phyloP scores from a whole-genome alignment of 2,888 invertebrate genomes.

The Oxytorus armatus region DNA sequence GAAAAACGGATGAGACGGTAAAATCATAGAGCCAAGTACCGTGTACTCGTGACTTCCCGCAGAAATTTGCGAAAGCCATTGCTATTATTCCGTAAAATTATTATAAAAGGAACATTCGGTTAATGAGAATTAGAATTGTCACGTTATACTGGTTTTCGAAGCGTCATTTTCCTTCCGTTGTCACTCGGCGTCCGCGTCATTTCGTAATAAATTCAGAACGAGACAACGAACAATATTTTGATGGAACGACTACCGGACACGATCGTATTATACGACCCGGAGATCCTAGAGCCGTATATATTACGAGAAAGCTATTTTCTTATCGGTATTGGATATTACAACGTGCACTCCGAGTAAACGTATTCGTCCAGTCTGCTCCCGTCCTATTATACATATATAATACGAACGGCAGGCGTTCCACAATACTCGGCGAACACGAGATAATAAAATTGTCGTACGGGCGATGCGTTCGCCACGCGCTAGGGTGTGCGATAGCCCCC shows the following conservation, averaged over 20 bases:
- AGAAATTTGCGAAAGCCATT: too few species aligned
- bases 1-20: neutral
- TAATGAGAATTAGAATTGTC: too few species aligned
- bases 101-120: too few species aligned
- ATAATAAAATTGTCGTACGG: conserved; percentile 75
- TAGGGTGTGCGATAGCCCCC: conserved; percentile 19
- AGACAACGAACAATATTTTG: conserved; percentile 32
- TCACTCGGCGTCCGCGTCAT: too few species aligned
- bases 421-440: conserved; percentile 55
- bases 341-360: neutral
- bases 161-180: too few species aligned
- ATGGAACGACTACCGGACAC: conserved; percentile 8
- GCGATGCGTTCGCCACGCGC: conserved; percentile 61
- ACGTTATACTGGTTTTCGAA: too few species aligned
- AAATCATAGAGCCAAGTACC: too few species aligned
- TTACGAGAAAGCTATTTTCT: conserved; percentile 8
- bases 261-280: conserved; percentile 2
- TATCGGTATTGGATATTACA: conserved; percentile 12
- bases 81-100: too few species aligned
- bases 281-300: conserved; percentile 6
- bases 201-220: too few species aligned
- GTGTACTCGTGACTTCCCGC: too few species aligned
- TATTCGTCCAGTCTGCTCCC: neutral
- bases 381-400: neutral
- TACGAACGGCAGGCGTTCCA: conserved; percentile 5